Evolutionary conservation across 1,140 invertebrate genomes (phyloP).

Genomic region (Bicyclus anynana): DNA sequence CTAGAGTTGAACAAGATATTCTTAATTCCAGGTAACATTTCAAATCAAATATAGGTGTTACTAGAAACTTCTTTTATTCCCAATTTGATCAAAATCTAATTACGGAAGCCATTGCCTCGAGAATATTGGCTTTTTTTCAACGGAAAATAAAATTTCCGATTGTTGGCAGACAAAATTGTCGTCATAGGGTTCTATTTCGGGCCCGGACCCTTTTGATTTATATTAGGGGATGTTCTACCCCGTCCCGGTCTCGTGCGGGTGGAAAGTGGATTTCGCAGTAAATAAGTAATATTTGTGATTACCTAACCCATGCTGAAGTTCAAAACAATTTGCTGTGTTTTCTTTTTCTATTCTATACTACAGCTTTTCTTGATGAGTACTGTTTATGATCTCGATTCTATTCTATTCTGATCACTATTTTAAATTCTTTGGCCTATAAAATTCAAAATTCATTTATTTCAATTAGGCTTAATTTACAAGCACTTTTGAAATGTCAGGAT

Average conservation of each 20-base stretch:
- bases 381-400: too few relatives aligned
- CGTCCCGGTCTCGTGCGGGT: background rate
- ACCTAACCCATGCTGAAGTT: background rate
- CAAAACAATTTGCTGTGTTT: background rate
- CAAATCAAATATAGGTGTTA: conserved; percentile 1
- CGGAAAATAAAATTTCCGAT: background rate
- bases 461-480: too few relatives aligned
- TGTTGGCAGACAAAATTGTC: background rate
- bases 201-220: background rate
- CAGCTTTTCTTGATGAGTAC: too few relatives aligned
- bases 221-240: background rate
- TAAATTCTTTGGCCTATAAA: too few relatives aligned
- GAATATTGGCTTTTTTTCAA: background rate
- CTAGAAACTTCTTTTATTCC: conserved; percentile 13
- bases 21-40: background rate
- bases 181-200: background rate
- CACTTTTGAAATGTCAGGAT: too few relatives aligned
- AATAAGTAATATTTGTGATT: background rate
- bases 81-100: conserved; percentile 13
- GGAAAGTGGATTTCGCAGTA: background rate
- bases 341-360: too few relatives aligned
- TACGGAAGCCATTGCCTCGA: background rate
- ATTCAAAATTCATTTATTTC: too few relatives aligned
- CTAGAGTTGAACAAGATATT: too few relatives aligned
- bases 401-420: too few relatives aligned